Conservation (phyloP, 2,888 invertebrate species). For the Eristalis pertinax region DNA sequence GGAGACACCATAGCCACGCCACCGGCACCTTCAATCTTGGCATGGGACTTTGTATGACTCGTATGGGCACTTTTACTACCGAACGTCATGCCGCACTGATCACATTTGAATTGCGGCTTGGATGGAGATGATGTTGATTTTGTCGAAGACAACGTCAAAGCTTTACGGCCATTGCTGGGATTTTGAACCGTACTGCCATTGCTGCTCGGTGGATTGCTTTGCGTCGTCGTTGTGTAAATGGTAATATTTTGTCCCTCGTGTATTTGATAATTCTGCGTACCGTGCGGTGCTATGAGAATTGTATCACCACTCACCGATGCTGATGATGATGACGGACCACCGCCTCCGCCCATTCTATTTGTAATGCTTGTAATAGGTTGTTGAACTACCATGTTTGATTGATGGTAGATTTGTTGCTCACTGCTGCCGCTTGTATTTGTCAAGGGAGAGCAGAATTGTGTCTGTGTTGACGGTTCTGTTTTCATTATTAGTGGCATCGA, state of each 20-base stretch:
- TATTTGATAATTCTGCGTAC: constrained; percentile 52
- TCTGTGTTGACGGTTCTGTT: constrained; percentile 79
- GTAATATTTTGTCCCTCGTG: constrained; percentile 66
- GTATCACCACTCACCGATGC: constrained; percentile 37
- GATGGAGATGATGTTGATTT: constrained; percentile 74
- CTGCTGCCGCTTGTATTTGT: constrained; percentile 51
- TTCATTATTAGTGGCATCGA: constrained; percentile 80
- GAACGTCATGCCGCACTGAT: constrained; percentile 88
- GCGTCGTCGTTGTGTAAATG: constrained; percentile 69
- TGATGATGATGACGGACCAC: constrained; percentile 3
- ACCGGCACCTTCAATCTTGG: constrained; percentile 79
- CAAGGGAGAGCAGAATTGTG: constrained; percentile 77
- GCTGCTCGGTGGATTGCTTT: constrained; percentile 16
- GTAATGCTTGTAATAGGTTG: constrained; percentile 75
- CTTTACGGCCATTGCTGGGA: constrained; percentile 7
- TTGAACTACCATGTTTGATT: constrained; percentile 75
- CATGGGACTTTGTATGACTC: constrained; percentile 87
- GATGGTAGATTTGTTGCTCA: constrained; percentile 73
- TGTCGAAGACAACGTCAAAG: constrained; percentile 59
- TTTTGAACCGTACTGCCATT: constrained; percentile 32
- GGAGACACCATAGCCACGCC: constrained; percentile 53
- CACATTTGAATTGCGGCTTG: constrained; percentile 85
- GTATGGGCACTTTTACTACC: constrained; percentile 89
- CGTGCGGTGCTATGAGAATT: constrained; percentile 46
- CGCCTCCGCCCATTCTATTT: constrained; percentile 56